phyloP scores from a whole-genome alignment of 1,140 invertebrate genomes.

The Drosophila tristis region DNA sequence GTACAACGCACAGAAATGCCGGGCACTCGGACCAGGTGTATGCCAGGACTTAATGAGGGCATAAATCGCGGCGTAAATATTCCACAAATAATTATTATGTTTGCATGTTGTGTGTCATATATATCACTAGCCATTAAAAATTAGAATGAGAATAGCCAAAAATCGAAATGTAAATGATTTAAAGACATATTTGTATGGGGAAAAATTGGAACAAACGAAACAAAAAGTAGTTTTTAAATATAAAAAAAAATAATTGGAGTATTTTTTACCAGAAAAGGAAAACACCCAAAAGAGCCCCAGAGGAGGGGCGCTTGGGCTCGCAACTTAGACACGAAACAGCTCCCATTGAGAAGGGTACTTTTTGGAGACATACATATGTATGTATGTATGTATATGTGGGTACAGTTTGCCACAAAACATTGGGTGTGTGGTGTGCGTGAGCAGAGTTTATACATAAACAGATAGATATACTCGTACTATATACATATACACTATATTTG shows the following conservation, averaged over 20 bases:
- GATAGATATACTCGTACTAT: constrained; percentile 6
- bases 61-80: constrained; percentile 2
- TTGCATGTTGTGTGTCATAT: constrained; percentile 30
- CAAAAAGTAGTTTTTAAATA: constrained; percentile 10
- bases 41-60: no score
- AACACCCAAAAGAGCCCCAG: background rate
- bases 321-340: background rate
- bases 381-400: constrained; percentile 12
- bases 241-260: constrained; percentile 36
- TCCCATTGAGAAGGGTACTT: constrained; percentile 11
- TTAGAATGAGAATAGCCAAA: constrained; percentile 16
- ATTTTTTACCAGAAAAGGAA: constrained; percentile 50
- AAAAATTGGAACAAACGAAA: constrained; percentile 35
- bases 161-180: constrained; percentile 14
- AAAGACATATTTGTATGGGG: constrained; percentile 26
- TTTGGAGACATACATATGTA: constrained; percentile 14
- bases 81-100: constrained; percentile 11
- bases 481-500: constrained; percentile 11
- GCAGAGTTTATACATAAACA: constrained; percentile 40
- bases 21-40: no score
- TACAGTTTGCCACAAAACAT: constrained; percentile 35
- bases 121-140: constrained; percentile 68
- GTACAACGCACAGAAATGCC: constrained; percentile 5
- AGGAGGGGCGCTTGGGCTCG: no score
- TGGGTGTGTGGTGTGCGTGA: constrained; percentile 15